Percentiles rank a stretch among this genome's conserved stretches.
Conservation (phyloP, 2,113 vertebrate genomes). For the Brachyistius frenatus region DNA sequence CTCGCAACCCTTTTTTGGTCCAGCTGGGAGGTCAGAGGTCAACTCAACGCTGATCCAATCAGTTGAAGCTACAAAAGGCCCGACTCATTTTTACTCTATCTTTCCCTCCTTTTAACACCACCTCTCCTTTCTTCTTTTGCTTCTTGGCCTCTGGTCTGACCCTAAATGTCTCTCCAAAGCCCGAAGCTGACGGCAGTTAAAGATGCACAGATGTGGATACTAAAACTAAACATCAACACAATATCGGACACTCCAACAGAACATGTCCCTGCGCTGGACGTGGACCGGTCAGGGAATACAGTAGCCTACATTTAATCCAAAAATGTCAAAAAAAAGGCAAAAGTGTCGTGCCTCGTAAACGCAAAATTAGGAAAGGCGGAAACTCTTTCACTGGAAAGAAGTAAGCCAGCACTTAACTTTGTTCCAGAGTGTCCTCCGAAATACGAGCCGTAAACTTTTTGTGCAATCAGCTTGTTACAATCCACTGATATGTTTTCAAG, state of each 20-base stretch:
- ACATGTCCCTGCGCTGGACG: conserved; percentile 42
- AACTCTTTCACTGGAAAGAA: not conserved
- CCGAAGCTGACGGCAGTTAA: conserved; percentile 21
- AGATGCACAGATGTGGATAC: conserved; percentile 35
- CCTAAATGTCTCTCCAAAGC: conserved; percentile 41
- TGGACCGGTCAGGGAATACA: conserved; percentile 30
- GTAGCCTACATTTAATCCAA: conserved; percentile 5
- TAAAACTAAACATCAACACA: conserved; percentile 54
- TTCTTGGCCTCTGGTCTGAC: conserved; percentile 52
- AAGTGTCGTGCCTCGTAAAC: not conserved
- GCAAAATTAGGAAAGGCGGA: conserved; percentile 24
- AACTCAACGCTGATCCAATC: conserved; percentile 70
- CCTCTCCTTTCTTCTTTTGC: conserved; percentile 41
- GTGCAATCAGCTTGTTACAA: no score
- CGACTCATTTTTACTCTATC: conserved; percentile 39
- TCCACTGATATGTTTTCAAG: no score
- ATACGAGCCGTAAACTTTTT: no score
- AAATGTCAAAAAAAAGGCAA: conserved; percentile 13
- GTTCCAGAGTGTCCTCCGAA: not conserved
- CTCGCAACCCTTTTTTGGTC: conserved; percentile 71
- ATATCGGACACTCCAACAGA: conserved; percentile 50
- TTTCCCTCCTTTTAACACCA: conserved; percentile 11
- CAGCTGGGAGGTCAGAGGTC: conserved; percentile 76
- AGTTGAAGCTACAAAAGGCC: conserved; percentile 54
- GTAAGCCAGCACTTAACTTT: conserved; percentile 8